phyloP scores from a whole-genome alignment of 2,113 vertebrate genomes.

The Felis chaus region DNA sequence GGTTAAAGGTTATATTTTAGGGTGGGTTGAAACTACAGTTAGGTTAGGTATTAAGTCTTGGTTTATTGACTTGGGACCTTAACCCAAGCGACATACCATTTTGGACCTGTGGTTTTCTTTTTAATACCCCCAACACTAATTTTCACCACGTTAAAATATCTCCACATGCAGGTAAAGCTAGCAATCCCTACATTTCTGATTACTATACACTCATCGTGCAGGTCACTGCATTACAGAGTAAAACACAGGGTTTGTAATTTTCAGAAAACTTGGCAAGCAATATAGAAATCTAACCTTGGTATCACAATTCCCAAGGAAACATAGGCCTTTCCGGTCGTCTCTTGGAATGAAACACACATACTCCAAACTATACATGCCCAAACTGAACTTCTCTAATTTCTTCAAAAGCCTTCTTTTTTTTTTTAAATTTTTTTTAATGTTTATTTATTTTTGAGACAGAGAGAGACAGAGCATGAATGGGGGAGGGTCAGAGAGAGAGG shows the following conservation, averaged over 20 bases:
- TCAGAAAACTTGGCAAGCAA: not conserved
- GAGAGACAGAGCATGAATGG: too few relatives aligned
- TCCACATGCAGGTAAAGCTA: not conserved
- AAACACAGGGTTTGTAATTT: not conserved
- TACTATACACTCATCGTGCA: not conserved
- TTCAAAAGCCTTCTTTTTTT: not conserved
- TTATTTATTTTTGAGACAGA: too few relatives aligned
- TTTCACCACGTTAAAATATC: not conserved
- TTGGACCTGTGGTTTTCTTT: not conserved
- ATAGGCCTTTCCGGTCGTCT: not conserved
- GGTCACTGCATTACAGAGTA: not conserved
- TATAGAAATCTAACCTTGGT: not conserved
- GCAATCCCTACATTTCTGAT: not conserved
- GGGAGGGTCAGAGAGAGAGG: too few relatives aligned
- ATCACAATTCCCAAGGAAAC: not conserved
- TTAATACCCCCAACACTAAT: not conserved
- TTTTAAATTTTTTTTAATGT: not conserved
- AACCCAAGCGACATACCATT: not conserved
- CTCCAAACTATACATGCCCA: not conserved
- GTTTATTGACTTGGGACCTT: not conserved
- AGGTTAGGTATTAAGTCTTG: not conserved
- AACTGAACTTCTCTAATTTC: not conserved
- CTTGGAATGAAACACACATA: not conserved
- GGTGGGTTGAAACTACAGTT: not conserved
- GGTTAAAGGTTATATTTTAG: not conserved